These are phyloP conservation scores for human DNA, from an alignment of 2,113 vertebrate species.

Conservation along the genomic window GRCh38 chr7:72696001-72696500, in stretches of 20 bases:
- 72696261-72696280: background rate
- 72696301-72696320: slow-evolving; percentile 10
- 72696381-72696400: background rate
- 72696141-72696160: too few relatives aligned
- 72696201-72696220: too few relatives aligned
- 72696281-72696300: background rate
- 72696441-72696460: slow-evolving; percentile 28
- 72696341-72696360: background rate
- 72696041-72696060: too few relatives aligned
- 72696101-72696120: too few relatives aligned
- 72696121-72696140: too few relatives aligned
- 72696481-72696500: slow-evolving; percentile 1
- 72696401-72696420: background rate
- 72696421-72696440: background rate
- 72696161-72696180: too few relatives aligned
- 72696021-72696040: too few relatives aligned
- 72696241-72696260: background rate
- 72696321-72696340: background rate
- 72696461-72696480: background rate
- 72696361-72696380: background rate
- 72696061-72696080: too few relatives aligned
- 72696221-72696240: too few relatives aligned
- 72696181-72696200: too few relatives aligned
- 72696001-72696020: too few relatives aligned
- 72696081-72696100: too few relatives aligned